Conservation (phyloP, 2,797 vertebrate genomes). For the Karalla daura region DNA sequence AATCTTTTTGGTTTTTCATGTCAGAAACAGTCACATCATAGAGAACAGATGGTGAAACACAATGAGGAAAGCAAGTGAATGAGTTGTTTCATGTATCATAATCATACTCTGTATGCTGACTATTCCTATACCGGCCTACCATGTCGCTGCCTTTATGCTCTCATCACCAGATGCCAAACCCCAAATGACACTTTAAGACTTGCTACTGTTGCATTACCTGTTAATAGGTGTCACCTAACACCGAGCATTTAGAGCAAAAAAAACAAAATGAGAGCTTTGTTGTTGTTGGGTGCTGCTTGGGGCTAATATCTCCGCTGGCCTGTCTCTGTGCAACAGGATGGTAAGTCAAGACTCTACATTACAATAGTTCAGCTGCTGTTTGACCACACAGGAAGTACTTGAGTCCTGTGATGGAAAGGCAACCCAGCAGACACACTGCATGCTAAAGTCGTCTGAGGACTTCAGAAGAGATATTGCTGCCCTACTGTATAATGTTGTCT, state of each 20-base stretch:
- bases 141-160: not conserved
- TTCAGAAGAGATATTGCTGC: not conserved
- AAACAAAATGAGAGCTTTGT: too few species aligned
- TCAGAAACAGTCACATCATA: too few species aligned
- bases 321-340: not conserved
- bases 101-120: slow-evolving; percentile 28
- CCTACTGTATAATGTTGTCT: not conserved
- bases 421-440: not conserved
- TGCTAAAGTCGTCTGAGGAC: not conserved
- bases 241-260: too few species aligned
- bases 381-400: not conserved
- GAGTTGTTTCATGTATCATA: slow-evolving; percentile 17
- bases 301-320: too few species aligned
- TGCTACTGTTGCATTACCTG: not conserved
- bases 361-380: not conserved
- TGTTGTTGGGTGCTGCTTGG: too few species aligned
- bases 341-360: not conserved
- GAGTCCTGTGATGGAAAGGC: not conserved
- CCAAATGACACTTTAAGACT: not conserved
- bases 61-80: not conserved
- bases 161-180: not conserved
- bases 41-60: not conserved
- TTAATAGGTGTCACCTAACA: too few species aligned
- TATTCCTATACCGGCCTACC: slow-evolving; percentile 16
- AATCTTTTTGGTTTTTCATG: too few species aligned